Percentiles rank a stretch among this genome's conserved stretches.
phyloP scores from a whole-genome alignment of 2,113 vertebrate genomes.

The Excalfactoria chinensis region DNA sequence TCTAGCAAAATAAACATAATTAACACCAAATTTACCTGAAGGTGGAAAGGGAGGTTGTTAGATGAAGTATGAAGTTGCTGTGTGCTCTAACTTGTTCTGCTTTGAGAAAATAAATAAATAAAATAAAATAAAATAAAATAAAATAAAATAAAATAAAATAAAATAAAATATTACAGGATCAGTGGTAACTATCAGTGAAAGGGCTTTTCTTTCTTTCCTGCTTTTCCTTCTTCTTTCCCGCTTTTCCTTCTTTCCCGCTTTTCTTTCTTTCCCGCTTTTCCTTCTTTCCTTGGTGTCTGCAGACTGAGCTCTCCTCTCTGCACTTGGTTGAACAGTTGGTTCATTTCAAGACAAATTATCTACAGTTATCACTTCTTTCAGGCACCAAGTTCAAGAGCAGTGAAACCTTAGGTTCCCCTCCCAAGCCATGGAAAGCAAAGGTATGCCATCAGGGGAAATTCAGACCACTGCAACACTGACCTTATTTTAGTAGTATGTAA shows the following conservation, averaged over 20 bases:
- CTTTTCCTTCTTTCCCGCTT: too few relatives aligned
- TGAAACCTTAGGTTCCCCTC: accelerated
- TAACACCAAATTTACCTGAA: not conserved
- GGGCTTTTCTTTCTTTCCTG: not conserved
- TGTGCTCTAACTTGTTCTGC: not conserved
- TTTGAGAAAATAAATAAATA: not conserved
- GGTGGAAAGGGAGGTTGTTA: not conserved
- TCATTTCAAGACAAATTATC: not conserved
- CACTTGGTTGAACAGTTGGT: not conserved
- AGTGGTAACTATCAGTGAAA: not conserved
- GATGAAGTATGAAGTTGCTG: not conserved
- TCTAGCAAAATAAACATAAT: too few relatives aligned
- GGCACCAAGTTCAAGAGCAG: not conserved
- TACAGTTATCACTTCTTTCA: not conserved
- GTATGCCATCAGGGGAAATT: not conserved
- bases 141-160: not conserved
- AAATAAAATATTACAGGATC: too few relatives aligned
- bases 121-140: too few relatives aligned
- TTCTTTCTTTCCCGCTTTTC: too few relatives aligned
- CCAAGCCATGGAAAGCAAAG: not conserved
- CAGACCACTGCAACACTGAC: not conserved
- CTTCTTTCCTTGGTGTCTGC: accelerated
- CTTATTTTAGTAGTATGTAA: not conserved
- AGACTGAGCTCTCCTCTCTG: not conserved
- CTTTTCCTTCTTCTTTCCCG: too few relatives aligned